Evolutionary conservation across 2,888 invertebrate genomes (phyloP).

Genomic region (Ormyrus rosae): DNA sequence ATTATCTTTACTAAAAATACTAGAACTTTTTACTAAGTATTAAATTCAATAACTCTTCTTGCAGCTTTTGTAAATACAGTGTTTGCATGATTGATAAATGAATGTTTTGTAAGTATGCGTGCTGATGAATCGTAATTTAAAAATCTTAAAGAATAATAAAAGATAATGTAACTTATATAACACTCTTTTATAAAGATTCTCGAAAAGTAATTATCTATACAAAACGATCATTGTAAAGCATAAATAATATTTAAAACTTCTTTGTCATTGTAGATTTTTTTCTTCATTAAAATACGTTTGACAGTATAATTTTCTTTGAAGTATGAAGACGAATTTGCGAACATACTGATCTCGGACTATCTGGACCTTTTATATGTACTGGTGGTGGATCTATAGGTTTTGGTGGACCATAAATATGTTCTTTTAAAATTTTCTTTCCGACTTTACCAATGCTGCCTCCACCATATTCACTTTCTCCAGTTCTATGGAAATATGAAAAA

Average conservation of each 20-base stretch:
- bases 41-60: constrained; percentile 37
- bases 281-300: constrained; percentile 39
- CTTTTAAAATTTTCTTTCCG: constrained; percentile 61
- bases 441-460: constrained; percentile 60
- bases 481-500: constrained; percentile 58
- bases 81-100: constrained; percentile 30
- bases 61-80: constrained; percentile 48
- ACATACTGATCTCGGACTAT: constrained; percentile 59
- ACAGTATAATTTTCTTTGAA: constrained; percentile 30
- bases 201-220: constrained; percentile 10
- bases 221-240: constrained; percentile 3
- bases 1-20: background rate
- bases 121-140: constrained; percentile 32
- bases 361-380: constrained; percentile 49
- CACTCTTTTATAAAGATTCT: constrained; percentile 45
- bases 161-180: constrained; percentile 33
- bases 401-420: constrained; percentile 58
- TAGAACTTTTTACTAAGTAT: background rate
- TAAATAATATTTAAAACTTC: constrained; percentile 8
- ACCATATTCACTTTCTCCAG: constrained; percentile 65
- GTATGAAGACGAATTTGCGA: constrained; percentile 53
- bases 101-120: constrained; percentile 47
- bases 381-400: constrained; percentile 56
- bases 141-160: constrained; percentile 29
- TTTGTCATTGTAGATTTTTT: background rate